Conservation (phyloP, 2,113 vertebrate genomes). For the Pleuronectes platessa region DNA sequence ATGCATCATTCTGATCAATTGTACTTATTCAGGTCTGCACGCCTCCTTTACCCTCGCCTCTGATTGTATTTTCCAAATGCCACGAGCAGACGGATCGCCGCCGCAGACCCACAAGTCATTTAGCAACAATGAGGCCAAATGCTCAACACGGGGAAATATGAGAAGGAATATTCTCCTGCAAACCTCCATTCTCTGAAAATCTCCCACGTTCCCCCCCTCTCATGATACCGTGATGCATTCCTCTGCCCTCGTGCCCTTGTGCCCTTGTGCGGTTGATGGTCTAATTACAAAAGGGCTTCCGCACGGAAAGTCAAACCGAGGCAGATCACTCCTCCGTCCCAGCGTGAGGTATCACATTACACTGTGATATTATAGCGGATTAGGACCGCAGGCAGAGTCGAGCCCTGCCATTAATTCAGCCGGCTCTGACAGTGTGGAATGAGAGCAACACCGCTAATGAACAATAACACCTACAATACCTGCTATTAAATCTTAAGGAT, state of each 20-base stretch:
- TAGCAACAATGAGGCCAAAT: slow-evolving; percentile 72
- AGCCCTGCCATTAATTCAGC: slow-evolving; percentile 51
- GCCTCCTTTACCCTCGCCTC: slow-evolving; percentile 71
- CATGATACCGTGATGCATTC: slow-evolving; percentile 36
- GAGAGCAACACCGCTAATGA: slow-evolving; percentile 54
- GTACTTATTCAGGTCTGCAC: slow-evolving; percentile 66
- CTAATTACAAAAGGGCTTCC: slow-evolving; percentile 57
- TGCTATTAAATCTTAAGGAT: slow-evolving; percentile 50
- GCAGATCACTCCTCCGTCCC: slow-evolving; percentile 4
- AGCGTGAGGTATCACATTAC: slow-evolving; percentile 47
- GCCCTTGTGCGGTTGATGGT: slow-evolving; percentile 13
- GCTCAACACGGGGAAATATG: slow-evolving; percentile 57
- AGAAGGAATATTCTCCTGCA: slow-evolving; percentile 15
- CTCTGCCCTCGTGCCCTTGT: slow-evolving; percentile 24
- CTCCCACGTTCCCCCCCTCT: slow-evolving; percentile 12
- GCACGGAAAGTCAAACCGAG: slow-evolving; percentile 23
- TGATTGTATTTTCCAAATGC: slow-evolving; percentile 81
- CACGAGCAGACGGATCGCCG: slow-evolving; percentile 70
- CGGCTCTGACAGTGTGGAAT: slow-evolving; percentile 42
- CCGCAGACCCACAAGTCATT: slow-evolving; percentile 69
- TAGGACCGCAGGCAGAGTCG: slow-evolving; percentile 42
- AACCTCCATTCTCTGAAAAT: slow-evolving; percentile 12
- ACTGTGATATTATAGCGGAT: slow-evolving; percentile 38
- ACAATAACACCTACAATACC: slow-evolving; percentile 49
- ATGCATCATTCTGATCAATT: slow-evolving; percentile 80